A percentile compares a stretch with the other conserved stretches of the same genome.
These are phyloP conservation scores for Sphaerophoria rueppellii DNA, from an alignment of 2,888 invertebrate species.

Conservation along the genomic window DNA sequence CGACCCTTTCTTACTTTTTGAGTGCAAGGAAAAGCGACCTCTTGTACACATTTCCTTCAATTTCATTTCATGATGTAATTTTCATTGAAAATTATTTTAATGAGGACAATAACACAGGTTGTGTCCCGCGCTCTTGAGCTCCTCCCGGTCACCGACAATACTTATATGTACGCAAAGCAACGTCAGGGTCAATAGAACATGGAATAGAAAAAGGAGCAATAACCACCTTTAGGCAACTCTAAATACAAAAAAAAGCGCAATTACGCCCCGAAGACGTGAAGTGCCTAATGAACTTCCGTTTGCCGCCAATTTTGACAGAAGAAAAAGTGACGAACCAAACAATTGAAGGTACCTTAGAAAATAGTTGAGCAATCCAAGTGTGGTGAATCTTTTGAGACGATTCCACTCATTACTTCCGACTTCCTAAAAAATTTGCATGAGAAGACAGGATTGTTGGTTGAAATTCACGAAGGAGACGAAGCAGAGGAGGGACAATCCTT, in stretches of 20 bases:
- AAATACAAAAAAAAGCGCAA: slow-evolving; percentile 57
- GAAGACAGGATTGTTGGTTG: background rate
- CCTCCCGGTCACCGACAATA: background rate
- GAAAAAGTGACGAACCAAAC: slow-evolving; percentile 1
- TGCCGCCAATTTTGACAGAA: slow-evolving; percentile 64
- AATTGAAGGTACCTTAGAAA: background rate
- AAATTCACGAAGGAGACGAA: background rate
- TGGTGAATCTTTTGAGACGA: background rate
- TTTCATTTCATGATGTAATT: slow-evolving; percentile 54
- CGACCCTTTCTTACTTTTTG: slow-evolving; percentile 33
- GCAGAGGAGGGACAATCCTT: background rate
- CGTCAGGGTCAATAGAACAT: slow-evolving; percentile 63
- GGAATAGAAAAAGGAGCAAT: slow-evolving; percentile 47
- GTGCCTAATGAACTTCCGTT: slow-evolving; percentile 71
- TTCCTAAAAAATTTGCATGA: slow-evolving; percentile 66
- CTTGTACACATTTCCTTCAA: slow-evolving; percentile 26
- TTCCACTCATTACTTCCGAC: slow-evolving; percentile 45
- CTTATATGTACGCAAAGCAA: background rate
- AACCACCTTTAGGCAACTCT: background rate
- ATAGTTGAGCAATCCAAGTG: slow-evolving; percentile 58
- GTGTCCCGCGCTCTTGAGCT: background rate
- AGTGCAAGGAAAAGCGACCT: slow-evolving; percentile 34
- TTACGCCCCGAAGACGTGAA: slow-evolving; percentile 38
- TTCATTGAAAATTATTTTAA: slow-evolving; percentile 50
- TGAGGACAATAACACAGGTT: slow-evolving; percentile 71